Evolutionary conservation across 2,797 vertebrate genomes (phyloP).

Genomic region (Halcyon badia): DNA sequence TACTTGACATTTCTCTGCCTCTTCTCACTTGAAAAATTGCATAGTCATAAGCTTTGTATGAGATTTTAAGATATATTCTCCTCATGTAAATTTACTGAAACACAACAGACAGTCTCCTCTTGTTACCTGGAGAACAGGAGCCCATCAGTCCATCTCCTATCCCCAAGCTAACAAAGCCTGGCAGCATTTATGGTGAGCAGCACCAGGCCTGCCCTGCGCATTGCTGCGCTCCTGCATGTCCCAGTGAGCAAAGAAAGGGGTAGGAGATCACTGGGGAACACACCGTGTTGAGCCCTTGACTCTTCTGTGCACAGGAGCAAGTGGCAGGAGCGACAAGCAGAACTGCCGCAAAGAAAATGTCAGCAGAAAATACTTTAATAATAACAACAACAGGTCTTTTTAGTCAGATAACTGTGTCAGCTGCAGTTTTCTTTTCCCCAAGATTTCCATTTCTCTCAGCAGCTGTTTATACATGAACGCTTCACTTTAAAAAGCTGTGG

Average conservation of each 20-base stretch:
- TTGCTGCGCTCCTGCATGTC: accelerated
- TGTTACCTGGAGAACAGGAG: neutral
- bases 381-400: neutral
- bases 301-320: neutral
- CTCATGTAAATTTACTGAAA: neutral
- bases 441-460: neutral
- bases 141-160: neutral
- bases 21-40: neutral
- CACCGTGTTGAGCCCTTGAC: too few species aligned
- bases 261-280: neutral
- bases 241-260: neutral
- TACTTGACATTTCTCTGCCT: neutral
- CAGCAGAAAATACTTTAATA: neutral
- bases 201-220: neutral
- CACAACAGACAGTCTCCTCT: neutral
- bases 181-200: neutral
- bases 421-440: neutral
- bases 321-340: neutral
- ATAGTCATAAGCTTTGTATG: neutral
- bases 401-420: neutral
- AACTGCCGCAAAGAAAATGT: neutral
- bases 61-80: neutral
- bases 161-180: neutral
- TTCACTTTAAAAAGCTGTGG: neutral
- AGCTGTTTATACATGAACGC: neutral